These are phyloP conservation scores for Oscarella lobularis DNA, from an alignment of 37 sponge, comb jelly and placozoan genomes.

Conservation along the genomic window DNA sequence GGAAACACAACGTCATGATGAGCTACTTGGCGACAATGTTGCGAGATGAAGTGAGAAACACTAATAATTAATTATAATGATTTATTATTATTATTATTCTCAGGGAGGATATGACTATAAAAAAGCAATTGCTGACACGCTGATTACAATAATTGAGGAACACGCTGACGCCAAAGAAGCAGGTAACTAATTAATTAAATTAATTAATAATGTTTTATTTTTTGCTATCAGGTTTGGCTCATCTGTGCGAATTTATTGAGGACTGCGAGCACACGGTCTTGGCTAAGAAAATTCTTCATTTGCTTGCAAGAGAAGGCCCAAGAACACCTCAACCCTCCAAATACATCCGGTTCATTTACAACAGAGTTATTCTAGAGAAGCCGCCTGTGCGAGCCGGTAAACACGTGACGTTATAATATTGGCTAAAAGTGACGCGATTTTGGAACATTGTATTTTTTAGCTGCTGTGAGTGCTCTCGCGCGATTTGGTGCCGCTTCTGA, in stretches of 20 bases:
- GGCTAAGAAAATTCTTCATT: conserved; percentile 67
- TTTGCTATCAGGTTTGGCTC: conserved; percentile 49
- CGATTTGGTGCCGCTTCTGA: conserved; percentile 88
- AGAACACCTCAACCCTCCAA: conserved; percentile 49
- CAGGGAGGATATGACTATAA: conserved; percentile 90
- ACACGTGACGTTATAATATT: too few species aligned
- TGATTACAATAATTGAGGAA: conserved; percentile 85
- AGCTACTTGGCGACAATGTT: conserved; percentile 74
- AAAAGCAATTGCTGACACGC: conserved; percentile 86
- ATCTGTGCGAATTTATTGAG: conserved; percentile 95
- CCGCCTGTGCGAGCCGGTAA: conserved; percentile 76
- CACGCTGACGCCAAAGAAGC: conserved; percentile 80
- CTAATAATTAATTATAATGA: conserved; percentile 1
- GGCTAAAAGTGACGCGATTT: too few species aligned
- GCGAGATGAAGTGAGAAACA: conserved; percentile 78
- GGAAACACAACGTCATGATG: conserved; percentile 91
- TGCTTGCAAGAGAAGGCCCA: conserved; percentile 86
- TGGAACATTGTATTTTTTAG: conserved; percentile 16
- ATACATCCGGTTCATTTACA: conserved; percentile 91
- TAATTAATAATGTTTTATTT: not conserved
- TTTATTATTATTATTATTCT: not conserved
- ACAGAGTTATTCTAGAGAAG: conserved; percentile 80
- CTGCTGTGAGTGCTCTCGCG: conserved; percentile 84
- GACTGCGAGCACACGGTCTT: conserved; percentile 89
- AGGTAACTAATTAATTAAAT: conserved; percentile 16